Evolutionary conservation across 2,113 vertebrate species (phyloP).

Genomic region (Antechinus flavipes): DNA sequence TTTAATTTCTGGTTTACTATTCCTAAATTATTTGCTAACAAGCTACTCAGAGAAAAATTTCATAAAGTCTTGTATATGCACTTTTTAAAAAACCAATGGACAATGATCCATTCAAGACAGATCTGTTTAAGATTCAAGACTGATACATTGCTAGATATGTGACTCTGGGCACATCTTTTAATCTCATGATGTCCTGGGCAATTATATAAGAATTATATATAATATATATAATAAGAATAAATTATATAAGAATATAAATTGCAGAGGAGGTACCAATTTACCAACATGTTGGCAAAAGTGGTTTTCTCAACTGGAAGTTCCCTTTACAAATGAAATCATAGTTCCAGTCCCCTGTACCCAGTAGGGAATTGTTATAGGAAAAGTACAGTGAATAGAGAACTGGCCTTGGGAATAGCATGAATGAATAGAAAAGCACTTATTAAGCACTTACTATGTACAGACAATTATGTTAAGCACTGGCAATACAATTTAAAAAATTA

Average conservation of each 20-base stretch:
- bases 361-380: not conserved
- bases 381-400: not conserved
- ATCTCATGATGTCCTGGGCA: not conserved
- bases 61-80: not conserved
- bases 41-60: constrained; percentile 6
- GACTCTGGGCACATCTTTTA: not conserved
- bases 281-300: not conserved
- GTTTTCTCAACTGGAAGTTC: not conserved
- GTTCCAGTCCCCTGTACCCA: not conserved
- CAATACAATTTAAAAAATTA: not conserved
- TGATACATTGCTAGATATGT: not conserved
- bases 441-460: not conserved
- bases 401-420: not conserved
- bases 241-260: not conserved
- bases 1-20: not conserved
- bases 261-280: not conserved
- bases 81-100: not conserved
- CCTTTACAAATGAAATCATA: not conserved
- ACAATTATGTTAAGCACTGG: not conserved
- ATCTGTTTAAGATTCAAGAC: not conserved
- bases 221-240: too few species aligned
- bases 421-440: not conserved
- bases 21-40: not conserved
- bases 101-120: not conserved
- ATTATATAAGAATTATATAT: not conserved